Evolutionary conservation across 2,797 vertebrate species (phyloP).

Genomic region (Sebastes nivosus): DNA sequence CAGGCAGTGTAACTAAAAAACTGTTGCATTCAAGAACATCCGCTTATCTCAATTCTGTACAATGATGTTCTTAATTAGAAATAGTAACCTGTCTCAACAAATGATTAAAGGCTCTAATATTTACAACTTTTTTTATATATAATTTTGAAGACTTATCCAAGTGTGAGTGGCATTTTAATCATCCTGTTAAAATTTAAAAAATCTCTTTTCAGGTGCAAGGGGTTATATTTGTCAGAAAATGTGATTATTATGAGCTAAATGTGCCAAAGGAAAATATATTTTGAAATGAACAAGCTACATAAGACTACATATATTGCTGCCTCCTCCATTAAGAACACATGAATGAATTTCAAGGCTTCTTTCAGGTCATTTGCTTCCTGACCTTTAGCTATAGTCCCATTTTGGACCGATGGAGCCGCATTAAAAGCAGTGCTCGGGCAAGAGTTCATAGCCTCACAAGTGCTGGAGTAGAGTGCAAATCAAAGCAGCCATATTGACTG

Average conservation of each 20-base stretch:
- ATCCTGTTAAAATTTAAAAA: constrained; percentile 15
- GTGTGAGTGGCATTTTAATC: background rate
- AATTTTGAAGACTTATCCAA: background rate
- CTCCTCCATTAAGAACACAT: background rate
- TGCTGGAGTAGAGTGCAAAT: constrained; percentile 43
- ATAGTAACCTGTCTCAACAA: background rate
- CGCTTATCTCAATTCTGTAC: background rate
- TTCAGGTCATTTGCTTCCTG: constrained; percentile 18
- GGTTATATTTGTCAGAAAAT: constrained; percentile 11
- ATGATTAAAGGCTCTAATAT: background rate
- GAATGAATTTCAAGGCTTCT: constrained; percentile 20
- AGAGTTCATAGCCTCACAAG: constrained; percentile 40
- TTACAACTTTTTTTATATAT: constrained; percentile 5
- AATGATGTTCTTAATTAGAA: background rate
- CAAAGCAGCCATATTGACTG: constrained; percentile 72
- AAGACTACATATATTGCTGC: background rate
- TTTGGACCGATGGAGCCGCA: constrained; percentile 21
- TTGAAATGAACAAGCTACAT: constrained; percentile 32
- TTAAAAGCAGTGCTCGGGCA: constrained; percentile 26
- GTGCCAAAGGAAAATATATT: constrained; percentile 14
- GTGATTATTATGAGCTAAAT: background rate
- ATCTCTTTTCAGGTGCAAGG: background rate
- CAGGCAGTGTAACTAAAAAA: constrained; percentile 35
- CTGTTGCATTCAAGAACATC: constrained; percentile 61
- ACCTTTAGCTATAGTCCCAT: constrained; percentile 4